Evolutionary conservation across 1,140 invertebrate species (phyloP), one percentile per base, ranked within the genome.

Genomic region (Dendroctonus valens): DNA sequence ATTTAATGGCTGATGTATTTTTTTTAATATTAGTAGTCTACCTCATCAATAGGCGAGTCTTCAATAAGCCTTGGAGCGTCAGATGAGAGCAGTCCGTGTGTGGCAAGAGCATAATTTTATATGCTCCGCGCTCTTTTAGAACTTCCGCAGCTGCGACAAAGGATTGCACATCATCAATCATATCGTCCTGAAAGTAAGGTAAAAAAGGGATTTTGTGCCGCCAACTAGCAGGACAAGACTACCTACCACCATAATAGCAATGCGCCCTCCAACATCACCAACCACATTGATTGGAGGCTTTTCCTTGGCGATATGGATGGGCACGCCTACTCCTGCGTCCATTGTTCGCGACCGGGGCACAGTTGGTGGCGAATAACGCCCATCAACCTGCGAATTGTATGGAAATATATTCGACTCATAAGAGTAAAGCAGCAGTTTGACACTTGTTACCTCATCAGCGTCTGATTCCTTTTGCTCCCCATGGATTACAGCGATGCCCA

Each of bases 61-160:
- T 99, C 96, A 71, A 99, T 94, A 12, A 98, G 84, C 57, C 91
- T 85, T 0, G 97, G 97, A 12, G 97, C 96, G 84, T 99, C 97
- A 4, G 93, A 94, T 8, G 95, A 98, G 0, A 99, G 82, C 7
- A 99, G 81, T 11, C 97, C 97, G 79, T 99, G 97, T 48, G 97
- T 99, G 8, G 97, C 97, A 73, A 99, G 83, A 37, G 98, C 94
- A 78, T 99, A 99, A 99, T 97, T 82, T 98, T 99, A 79, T 97
- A 97, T n/a, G 97, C 97, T 49, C 97, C 97, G 74, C 95, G 86
- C 75, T 98, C 95, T 79, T 97, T 98, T 11, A 99, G 80, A 7
- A 97, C 91, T 79, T 98, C 95, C 14, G 97, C 96, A 52, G 96
- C 96, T 26, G 93, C 93, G 7, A 98, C 96, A 81, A 96, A 98